A percentile compares a stretch with the other conserved stretches of the same genome.
Evolutionary conservation across 2,797 vertebrate genomes (phyloP).

Genomic region (Austrolebias charrua): DNA sequence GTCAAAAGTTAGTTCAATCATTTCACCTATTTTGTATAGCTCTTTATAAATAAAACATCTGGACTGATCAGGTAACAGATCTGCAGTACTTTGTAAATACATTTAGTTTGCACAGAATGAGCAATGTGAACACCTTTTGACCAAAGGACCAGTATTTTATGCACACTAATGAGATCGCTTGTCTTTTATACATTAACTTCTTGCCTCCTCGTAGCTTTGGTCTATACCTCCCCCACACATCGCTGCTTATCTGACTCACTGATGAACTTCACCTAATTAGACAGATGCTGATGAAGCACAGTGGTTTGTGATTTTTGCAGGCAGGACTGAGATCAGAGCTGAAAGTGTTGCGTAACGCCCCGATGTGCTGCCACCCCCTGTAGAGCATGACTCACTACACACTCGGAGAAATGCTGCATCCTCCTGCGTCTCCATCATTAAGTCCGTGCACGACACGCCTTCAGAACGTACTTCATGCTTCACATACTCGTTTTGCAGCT

Average conservation of each 20-base stretch:
- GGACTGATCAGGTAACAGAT: no score
- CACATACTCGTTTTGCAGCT: background rate
- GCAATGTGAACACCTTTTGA: conserved; percentile 1
- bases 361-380: conserved; percentile 37
- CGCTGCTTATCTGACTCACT: conserved; percentile 31
- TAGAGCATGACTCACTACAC: conserved; percentile 51
- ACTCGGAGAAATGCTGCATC: conserved; percentile 7
- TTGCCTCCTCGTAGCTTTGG: conserved; percentile 7
- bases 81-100: no score
- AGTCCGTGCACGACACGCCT: conserved; percentile 2
- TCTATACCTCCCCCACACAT: conserved; percentile 23
- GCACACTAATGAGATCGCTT: conserved; percentile 4
- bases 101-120: background rate
- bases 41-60: no score
- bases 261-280: conserved; percentile 30
- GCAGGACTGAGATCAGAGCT: conserved; percentile 49
- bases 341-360: conserved; percentile 53
- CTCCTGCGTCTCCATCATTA: background rate
- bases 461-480: background rate
- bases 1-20: no score
- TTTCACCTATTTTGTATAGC: no score
- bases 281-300: conserved; percentile 26
- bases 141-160: background rate
- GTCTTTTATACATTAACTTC: conserved; percentile 13
- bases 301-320: conserved; percentile 41